Evolutionary conservation across 1,140 invertebrate species (phyloP), one percentile per base, ranked within the genome.

Genomic region (Tetraneura akinire): DNA sequence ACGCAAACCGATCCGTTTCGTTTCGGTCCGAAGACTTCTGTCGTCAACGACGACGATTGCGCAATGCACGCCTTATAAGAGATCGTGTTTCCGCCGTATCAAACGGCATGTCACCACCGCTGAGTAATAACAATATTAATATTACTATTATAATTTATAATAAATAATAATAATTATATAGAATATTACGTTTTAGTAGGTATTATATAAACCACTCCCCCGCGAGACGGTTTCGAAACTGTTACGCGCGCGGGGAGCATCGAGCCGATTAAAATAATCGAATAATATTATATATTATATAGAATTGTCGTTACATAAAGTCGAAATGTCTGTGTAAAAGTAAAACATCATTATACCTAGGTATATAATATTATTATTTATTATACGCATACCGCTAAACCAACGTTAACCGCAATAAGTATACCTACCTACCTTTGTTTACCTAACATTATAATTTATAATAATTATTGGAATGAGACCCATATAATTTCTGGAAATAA

Each of bases 71-170:
- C 21, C 45, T 13, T 13, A 64, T 37, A 0, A 5, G 70, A 57
- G 73, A 76, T 60, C 53, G 73, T 60, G 73, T 76, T 76, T 60
- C 73, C 32, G 45, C 13, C n/a, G 62, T 64, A 18, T 42, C 10
- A 5, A 18, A 4, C 14, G 26, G 23, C 26, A 55, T 21, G 3
- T 14, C 14, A 29, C 13, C 23, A 37, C 32, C 32, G 32, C 32
- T 37, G 32, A 4, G 3, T 4, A 37, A 37, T 37, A 37, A 37
- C 8, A 37, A 37, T n/a, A n/a, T n/a, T 37, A 37, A 37, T 37
- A 37, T 37, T 37, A 37, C 32, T 37, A 37, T 37, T 37, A 37
- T 37, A 37, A 37, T 37, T 37, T 47, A 47, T 47, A 13, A 47
- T 13, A 47, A 47, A n/a, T n/a, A n/a, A n/a, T n/a, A n/a, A n/a